A percentile compares a stretch with the other conserved stretches of the same genome.
phyloP scores from a whole-genome alignment of 2,888 invertebrate genomes.

The Sarcophaga rosellei region DNA sequence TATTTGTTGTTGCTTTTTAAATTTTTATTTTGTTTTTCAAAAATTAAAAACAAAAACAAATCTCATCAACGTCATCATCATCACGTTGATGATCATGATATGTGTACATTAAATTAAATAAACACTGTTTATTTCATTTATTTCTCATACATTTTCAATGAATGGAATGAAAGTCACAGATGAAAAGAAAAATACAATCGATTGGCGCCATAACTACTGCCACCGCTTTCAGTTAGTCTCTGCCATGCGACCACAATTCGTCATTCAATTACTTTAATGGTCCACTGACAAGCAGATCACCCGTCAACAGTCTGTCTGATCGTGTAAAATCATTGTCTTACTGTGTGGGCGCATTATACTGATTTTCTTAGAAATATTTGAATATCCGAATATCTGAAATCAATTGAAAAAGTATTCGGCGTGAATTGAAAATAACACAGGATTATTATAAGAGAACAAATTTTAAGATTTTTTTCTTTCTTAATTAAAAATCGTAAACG shows the following conservation, averaged over 20 bases:
- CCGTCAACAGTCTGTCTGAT: background rate
- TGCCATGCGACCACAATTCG: slow-evolving; percentile 10
- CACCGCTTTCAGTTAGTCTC: slow-evolving; percentile 8
- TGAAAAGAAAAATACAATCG: slow-evolving; percentile 13
- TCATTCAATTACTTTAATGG: slow-evolving; percentile 16
- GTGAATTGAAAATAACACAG: too few relatives aligned
- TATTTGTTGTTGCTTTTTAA: slow-evolving; percentile 9
- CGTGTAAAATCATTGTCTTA: background rate
- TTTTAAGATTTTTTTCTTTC: too few relatives aligned
- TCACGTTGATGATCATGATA: background rate
- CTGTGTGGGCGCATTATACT: too few relatives aligned
- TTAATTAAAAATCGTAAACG: too few relatives aligned
- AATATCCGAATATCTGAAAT: too few relatives aligned
- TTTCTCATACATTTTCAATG: slow-evolving; percentile 41
- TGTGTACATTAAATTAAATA: slow-evolving; percentile 27
- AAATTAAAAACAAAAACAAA: slow-evolving; percentile 26
- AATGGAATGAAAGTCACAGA: slow-evolving; percentile 2
- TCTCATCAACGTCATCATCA: slow-evolving; percentile 26
- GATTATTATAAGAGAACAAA: too few relatives aligned
- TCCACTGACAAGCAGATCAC: background rate
- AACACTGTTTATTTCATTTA: slow-evolving; percentile 43
- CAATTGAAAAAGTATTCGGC: too few relatives aligned
- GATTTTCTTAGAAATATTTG: too few relatives aligned
- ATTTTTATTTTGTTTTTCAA: background rate
- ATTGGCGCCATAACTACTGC: slow-evolving; percentile 54